Evolutionary conservation across 2,888 invertebrate genomes (phyloP).

Genomic region (Anodontia alba): DNA sequence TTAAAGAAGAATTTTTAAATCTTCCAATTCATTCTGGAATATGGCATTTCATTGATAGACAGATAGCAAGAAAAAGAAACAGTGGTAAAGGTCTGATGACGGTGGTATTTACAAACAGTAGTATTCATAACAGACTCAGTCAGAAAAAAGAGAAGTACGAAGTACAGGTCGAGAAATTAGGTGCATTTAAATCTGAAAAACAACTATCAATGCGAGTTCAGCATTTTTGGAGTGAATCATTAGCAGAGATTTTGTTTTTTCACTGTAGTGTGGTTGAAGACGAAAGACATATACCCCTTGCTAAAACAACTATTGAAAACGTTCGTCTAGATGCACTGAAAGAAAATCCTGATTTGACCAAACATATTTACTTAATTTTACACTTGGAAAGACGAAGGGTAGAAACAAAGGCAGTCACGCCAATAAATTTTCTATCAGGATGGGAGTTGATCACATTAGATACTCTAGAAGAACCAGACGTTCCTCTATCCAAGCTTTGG

Average conservation of each 20-base stretch:
- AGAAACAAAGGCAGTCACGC: slow-evolving; percentile 23
- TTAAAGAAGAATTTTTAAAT: slow-evolving; percentile 39
- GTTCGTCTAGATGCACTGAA: slow-evolving; percentile 19
- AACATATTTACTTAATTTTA: slow-evolving; percentile 49
- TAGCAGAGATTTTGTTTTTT: slow-evolving; percentile 46
- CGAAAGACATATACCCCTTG: slow-evolving; percentile 59
- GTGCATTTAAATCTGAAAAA: slow-evolving; percentile 70
- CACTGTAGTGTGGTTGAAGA: slow-evolving; percentile 63
- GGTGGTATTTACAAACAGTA: slow-evolving; percentile 64
- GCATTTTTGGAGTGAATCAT: slow-evolving; percentile 53
- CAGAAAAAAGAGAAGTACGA: neutral
- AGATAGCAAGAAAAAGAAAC: neutral
- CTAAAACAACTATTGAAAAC: slow-evolving; percentile 58
- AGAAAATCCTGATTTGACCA: neutral
- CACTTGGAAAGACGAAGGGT: slow-evolving; percentile 39
- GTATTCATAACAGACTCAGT: slow-evolving; percentile 45
- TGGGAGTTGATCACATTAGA: slow-evolving; percentile 66
- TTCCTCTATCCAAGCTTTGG: slow-evolving; percentile 35
- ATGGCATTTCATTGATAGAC: slow-evolving; percentile 25
- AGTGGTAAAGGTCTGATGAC: slow-evolving; percentile 20
- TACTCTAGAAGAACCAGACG: slow-evolving; percentile 43
- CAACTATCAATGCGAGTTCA: slow-evolving; percentile 51
- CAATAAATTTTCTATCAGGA: slow-evolving; percentile 63
- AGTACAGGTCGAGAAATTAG: slow-evolving; percentile 58
- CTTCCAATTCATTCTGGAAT: slow-evolving; percentile 65